Percentiles rank a stretch among this genome's conserved stretches.
Conservation (phyloP, 2,888 invertebrate genomes). For the Ophion ventricosus region DNA sequence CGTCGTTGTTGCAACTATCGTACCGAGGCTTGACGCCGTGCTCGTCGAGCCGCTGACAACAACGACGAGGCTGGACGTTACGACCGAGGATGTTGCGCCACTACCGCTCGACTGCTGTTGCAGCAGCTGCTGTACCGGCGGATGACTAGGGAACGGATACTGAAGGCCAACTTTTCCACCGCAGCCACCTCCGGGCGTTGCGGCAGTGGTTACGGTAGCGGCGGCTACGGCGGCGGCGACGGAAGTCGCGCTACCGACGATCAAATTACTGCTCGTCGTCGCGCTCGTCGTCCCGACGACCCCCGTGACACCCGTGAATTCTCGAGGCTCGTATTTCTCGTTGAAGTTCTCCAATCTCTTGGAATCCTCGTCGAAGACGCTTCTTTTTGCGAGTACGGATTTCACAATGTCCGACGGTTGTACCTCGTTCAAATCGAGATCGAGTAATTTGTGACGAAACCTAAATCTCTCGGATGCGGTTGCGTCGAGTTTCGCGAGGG, state of each 20-base stretch:
- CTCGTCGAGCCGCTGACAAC: conserved; percentile 56
- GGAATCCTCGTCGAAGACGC: conserved; percentile 98
- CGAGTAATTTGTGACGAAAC: conserved; percentile 90
- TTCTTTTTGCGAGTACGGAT: conserved; percentile 94
- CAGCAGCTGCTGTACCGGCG: conserved; percentile 84
- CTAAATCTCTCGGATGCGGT: conserved; percentile 85
- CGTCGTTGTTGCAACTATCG: conserved; percentile 64
- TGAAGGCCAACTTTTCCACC: conserved; percentile 86
- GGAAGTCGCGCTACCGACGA: conserved; percentile 20
- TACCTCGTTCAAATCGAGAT: conserved; percentile 91
- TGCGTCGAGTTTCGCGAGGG: conserved; percentile 84
- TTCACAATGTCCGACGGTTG: conserved; percentile 97
- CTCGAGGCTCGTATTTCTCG: conserved; percentile 91
- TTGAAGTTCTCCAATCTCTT: conserved; percentile 95
- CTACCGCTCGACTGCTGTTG: conserved; percentile 42
- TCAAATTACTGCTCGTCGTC: conserved; percentile 51
- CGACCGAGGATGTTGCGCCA: conserved; percentile 22
- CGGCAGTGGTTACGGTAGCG: conserved; percentile 49
- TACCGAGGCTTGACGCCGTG: conserved; percentile 61
- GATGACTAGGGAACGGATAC: conserved; percentile 92
- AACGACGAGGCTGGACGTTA: conserved; percentile 54
- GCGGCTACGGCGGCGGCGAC: conserved; percentile 63
- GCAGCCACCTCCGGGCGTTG: conserved; percentile 77
- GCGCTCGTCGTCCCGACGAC: conserved; percentile 72
- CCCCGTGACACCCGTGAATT: conserved; percentile 83